Evolutionary conservation across 2,113 vertebrate genomes (phyloP), one percentile per base, ranked within the genome.

Genomic region (Osmerus mordax): DNA sequence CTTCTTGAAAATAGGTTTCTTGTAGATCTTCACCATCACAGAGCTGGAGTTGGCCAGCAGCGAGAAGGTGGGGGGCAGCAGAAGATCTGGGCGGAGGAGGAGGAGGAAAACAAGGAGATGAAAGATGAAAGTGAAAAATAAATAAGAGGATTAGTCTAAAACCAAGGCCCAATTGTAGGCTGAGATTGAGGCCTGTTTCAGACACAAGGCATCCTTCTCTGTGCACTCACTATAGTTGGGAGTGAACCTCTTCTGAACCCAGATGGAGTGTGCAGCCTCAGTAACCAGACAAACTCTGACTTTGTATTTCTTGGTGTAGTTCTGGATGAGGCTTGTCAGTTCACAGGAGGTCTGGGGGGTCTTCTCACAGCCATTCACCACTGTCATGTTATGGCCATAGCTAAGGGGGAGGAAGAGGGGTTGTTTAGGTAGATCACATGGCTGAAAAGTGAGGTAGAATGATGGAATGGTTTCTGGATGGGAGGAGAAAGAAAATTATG

Each of bases 41-140:
- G 82, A 83, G 55, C 77, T 80, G 18, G 88, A 81, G 3, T 85
- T 87, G 0, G 83, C 80, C 56, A 59, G 73, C 69, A 93, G 41
- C 6, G 19, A 85, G 75, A 92, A 92, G 7, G 81, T 73, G 0
- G 92, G 92, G 41, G 88, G 78, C 3, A 25, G 65, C 52, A 92
- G 19, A 6, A 82, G 3, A 68, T 81, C 91, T 93, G 54, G n/a
- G 8, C 73, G 2, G 77, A 7, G 70, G 32, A 19, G 52, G 21
- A 52, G 13, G 16, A 3, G 3, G 8, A 18, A 1, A 16, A 13
- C 12, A 28, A 36, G 15, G 23, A 55, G 7, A 5, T 13, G 53
- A 58, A 16, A 13, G 13, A 21, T 18, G 51, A 54, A 28, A 7
- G 21, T 69, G 21, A 21, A 21, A 36, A 36, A 36, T 2, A 47